These are phyloP conservation scores for Cyclopterus lumpus DNA, from an alignment of 2,797 vertebrate species.

Conservation along the genomic window DNA sequence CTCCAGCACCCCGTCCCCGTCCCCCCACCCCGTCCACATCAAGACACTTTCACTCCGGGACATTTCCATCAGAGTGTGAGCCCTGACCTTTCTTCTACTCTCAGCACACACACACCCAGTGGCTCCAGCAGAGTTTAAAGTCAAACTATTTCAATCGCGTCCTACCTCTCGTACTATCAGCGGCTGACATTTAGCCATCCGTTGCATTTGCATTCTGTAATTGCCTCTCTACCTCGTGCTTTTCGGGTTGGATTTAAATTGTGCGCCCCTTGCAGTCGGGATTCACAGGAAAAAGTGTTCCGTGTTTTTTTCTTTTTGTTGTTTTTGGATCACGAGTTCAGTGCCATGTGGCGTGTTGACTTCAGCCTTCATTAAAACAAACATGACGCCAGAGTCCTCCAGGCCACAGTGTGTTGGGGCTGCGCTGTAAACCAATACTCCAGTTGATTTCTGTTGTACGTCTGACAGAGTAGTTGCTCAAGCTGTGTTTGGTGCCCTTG, in stretches of 20 bases:
- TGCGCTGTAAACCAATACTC: too few relatives aligned
- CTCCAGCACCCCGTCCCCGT: not conserved
- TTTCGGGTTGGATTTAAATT: not conserved
- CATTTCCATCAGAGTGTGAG: too few relatives aligned
- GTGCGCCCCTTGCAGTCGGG: not conserved
- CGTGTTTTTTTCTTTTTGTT: too few relatives aligned
- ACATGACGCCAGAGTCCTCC: not conserved
- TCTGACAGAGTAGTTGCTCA: not conserved
- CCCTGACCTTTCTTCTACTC: not conserved
- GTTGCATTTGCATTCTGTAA: not conserved
- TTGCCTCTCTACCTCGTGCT: not conserved
- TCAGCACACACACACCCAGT: not conserved
- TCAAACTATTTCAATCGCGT: not conserved
- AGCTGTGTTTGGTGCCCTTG: too few relatives aligned
- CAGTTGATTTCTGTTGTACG: not conserved
- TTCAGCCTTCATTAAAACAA: not conserved
- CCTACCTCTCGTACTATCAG: not conserved
- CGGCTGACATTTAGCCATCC: not conserved
- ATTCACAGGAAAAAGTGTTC: too few relatives aligned
- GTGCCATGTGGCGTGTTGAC: not conserved
- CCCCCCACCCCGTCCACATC: not conserved
- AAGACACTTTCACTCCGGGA: not conserved
- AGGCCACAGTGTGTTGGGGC: too few relatives aligned
- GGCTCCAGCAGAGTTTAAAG: not conserved
- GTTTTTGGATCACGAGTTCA: not conserved